Evolutionary conservation across 1,140 invertebrate species (phyloP), one percentile per base, ranked within the genome.

Genomic region (Aleiodes sp.): DNA sequence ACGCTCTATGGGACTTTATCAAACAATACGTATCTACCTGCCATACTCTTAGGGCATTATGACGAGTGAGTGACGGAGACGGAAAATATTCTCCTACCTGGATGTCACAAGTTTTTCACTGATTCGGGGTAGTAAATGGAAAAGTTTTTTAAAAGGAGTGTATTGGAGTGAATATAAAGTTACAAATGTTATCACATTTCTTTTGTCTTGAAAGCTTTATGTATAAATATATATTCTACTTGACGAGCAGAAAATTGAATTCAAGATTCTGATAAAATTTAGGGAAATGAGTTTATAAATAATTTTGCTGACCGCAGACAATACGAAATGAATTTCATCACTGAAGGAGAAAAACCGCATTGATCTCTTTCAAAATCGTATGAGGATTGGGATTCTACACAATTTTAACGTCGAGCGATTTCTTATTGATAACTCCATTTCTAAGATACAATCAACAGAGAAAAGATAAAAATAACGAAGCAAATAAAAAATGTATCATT

Each of bases 21-120:
- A 37, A 63, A 43, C 61, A 63, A 63, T 63, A 41, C 61, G 21
- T 41, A 41, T 63, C 33, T 35, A 33, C 26, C 28, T 60, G 57
- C 16, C 28, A 62, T 35, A 7, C 29, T 35, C 10, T 39, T 16
- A 37, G 21, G 19, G 21, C 37, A 16, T 19, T 26, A 29, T 28
- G 61, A 29, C 9, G 31, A 63, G 7, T 19, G 10, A 63, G 14
- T 28, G 35, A 63, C 21, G 28, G 43, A 63, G 61, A 16, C n/a
- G n/a, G n/a, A 62, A 14, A 14, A 60, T 21, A 29, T 29, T 26
- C 29, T 60, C 28, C 57, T 60, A 60, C 31, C 24, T 33, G 57
- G 31, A 60, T 31, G 57, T n/a, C 12, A 16, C 57, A 26, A 60
- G 2, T 52, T 52, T 52, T 24, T 2, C 46, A 52, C 19, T 52